Conservation (phyloP, 2,113 vertebrate genomes). For the Nansenia antarctica region DNA sequence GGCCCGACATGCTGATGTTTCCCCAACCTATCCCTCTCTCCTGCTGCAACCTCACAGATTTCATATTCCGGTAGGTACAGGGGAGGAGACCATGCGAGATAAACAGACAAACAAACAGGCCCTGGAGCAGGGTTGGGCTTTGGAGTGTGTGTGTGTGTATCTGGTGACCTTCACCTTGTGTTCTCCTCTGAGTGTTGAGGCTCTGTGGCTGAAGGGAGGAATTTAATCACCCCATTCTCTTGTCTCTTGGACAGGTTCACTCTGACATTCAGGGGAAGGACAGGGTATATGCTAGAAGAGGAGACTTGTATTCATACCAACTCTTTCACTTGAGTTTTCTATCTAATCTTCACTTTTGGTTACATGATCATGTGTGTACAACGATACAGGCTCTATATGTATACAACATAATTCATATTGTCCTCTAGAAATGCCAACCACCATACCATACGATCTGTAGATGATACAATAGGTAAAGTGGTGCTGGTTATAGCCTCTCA, state of each 20-base stretch:
- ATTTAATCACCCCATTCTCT: slow-evolving; percentile 66
- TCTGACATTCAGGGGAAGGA: slow-evolving; percentile 62
- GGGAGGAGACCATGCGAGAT: slow-evolving; percentile 9
- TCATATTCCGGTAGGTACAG: slow-evolving; percentile 35
- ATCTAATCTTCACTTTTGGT: no score
- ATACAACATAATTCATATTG: no score
- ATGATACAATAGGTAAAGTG: no score
- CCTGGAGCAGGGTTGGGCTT: slow-evolving; percentile 27
- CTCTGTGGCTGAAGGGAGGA: slow-evolving; percentile 61
- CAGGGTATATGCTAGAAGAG: slow-evolving; percentile 48
- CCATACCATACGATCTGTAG: no score
- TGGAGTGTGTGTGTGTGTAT: slow-evolving; percentile 48
- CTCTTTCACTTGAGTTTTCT: no score
- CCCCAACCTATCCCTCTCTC: slow-evolving; percentile 20
- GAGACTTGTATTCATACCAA: background rate
- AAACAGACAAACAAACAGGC: slow-evolving; percentile 41
- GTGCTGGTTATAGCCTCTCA: no score
- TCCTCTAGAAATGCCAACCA: no score
- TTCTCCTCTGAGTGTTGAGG: slow-evolving; percentile 39
- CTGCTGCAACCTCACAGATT: slow-evolving; percentile 12
- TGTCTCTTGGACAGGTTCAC: slow-evolving; percentile 45
- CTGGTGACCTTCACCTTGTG: slow-evolving; percentile 59
- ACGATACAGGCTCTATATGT: no score
- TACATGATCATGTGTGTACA: no score
- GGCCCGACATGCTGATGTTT: slow-evolving; percentile 43